These are phyloP conservation scores for Cistogaster globosa DNA, from an alignment of 2,888 invertebrate species.

Conservation along the genomic window DNA sequence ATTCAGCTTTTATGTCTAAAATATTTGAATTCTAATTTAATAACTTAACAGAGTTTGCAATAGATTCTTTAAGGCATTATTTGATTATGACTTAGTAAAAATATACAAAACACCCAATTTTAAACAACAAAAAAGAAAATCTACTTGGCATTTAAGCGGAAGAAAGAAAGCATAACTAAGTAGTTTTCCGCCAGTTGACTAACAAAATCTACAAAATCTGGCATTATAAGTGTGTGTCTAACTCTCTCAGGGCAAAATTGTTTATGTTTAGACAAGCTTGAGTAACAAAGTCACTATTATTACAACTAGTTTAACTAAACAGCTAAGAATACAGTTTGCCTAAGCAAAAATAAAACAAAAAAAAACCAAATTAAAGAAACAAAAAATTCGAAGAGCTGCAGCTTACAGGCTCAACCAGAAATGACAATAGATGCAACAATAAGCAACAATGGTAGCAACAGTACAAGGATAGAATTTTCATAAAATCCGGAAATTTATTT, in stretches of 20 bases:
- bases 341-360: not conserved
- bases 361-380: not conserved
- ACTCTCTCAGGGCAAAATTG: conserved; percentile 28
- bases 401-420: conserved; percentile 64
- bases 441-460: conserved; percentile 39
- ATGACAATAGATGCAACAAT: conserved; percentile 58
- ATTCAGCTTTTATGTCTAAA: too few species aligned
- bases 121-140: conserved; percentile 51
- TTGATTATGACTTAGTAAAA: not conserved
- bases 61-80: not conserved
- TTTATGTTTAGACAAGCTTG: conserved; percentile 32
- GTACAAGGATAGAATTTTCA: conserved; percentile 52
- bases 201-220: conserved; percentile 47
- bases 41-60: not conserved
- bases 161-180: conserved; percentile 65
- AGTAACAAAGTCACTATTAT: conserved; percentile 55
- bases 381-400: conserved; percentile 15
- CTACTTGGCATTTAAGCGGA: conserved; percentile 64
- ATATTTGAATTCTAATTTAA: too few species aligned
- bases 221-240: conserved; percentile 13
- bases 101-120: conserved; percentile 2
- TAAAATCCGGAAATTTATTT: conserved; percentile 70
- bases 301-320: conserved; percentile 41
- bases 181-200: conserved; percentile 69
- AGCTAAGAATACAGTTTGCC: conserved; percentile 55